These are phyloP conservation scores for Silurus meridionalis DNA, from an alignment of 2,113 vertebrate species.

Conservation along the genomic window DNA sequence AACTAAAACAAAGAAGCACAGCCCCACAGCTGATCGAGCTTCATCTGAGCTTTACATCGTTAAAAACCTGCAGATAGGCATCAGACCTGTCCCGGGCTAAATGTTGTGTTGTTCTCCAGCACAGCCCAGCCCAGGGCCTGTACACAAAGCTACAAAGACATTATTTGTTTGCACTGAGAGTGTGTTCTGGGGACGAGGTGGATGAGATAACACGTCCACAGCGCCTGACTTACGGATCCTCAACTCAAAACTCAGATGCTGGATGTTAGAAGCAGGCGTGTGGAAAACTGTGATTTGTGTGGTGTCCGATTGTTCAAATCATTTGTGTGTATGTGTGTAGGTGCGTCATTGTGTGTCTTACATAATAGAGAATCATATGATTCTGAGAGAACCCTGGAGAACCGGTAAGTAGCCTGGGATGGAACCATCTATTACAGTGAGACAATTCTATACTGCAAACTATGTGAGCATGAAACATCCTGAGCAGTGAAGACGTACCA, in stretches of 20 bases:
- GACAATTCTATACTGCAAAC: background rate
- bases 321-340: background rate
- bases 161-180: slow-evolving; percentile 34
- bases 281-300: background rate
- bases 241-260: background rate
- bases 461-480: background rate
- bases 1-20: no score
- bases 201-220: slow-evolving; percentile 23
- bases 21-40: no score
- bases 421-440: background rate
- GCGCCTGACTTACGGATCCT: slow-evolving; percentile 40
- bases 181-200: background rate
- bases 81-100: slow-evolving; percentile 34
- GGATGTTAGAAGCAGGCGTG: background rate
- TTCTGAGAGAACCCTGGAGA: background rate
- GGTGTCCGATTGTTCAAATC: background rate
- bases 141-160: slow-evolving; percentile 32
- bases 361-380: slow-evolving; percentile 24
- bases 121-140: slow-evolving; percentile 43
- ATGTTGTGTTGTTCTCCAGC: slow-evolving; percentile 17
- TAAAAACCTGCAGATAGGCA: background rate
- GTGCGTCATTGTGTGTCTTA: slow-evolving; percentile 3
- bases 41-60: background rate
- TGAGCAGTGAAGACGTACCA: background rate
- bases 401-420: background rate